A percentile compares a stretch with the other conserved stretches of the same genome.
Evolutionary conservation across 2,797 vertebrate species (phyloP).

Genomic region (Dendrocincla tyrannina): DNA sequence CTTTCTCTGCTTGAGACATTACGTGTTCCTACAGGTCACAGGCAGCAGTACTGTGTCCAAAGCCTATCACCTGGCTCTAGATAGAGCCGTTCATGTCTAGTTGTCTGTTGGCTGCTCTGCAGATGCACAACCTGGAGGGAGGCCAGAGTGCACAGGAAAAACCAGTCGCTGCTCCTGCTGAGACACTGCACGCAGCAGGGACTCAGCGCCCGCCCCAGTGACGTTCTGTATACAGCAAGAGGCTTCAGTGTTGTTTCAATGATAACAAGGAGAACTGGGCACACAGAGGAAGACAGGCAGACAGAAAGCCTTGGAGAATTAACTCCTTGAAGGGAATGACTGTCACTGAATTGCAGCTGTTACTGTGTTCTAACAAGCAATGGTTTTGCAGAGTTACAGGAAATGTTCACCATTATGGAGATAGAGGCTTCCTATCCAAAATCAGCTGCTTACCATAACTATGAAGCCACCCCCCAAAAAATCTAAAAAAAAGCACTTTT

Average conservation of each 20-base stretch:
- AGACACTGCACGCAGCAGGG: neutral
- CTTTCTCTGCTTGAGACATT: neutral
- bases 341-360: neutral
- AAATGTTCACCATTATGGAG: neutral
- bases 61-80: neutral
- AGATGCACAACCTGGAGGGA: neutral
- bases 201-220: neutral
- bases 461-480: neutral
- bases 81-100: neutral
- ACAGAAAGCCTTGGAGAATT: neutral
- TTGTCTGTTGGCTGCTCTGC: neutral
- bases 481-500: neutral
- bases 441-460: neutral
- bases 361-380: neutral
- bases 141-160: slow-evolving; percentile 10
- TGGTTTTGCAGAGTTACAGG: neutral
- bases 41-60: neutral
- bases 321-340: neutral
- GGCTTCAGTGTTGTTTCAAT: neutral
- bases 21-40: neutral
- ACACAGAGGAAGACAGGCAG: neutral
- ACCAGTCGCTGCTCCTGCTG: neutral
- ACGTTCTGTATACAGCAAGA: neutral
- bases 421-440: neutral
- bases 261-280: neutral